Evolutionary conservation across 53 echinoderm and acorn worm genomes (phyloP).

Genomic region (Paelopatides confundens): DNA sequence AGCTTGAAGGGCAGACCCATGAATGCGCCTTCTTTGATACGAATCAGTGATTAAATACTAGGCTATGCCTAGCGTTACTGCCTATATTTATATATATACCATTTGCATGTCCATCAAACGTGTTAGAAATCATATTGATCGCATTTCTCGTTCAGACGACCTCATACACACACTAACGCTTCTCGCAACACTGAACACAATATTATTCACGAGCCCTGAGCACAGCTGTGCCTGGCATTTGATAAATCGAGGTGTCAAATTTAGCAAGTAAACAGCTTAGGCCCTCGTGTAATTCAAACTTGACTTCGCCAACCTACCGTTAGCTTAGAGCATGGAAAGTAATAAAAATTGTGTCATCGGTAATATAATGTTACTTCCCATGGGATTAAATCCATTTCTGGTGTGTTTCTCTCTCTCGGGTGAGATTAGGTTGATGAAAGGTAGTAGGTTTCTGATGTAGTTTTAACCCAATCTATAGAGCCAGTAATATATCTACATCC

Average conservation of each 20-base stretch:
- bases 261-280: slow-evolving; percentile 24
- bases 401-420: not conserved
- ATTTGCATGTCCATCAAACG: slow-evolving; percentile 29
- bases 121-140: slow-evolving; percentile 49
- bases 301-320: slow-evolving; percentile 9
- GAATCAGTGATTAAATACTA: not conserved
- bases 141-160: not conserved
- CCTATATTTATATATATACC: not conserved
- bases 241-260: slow-evolving; percentile 49
- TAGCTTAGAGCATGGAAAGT: not conserved
- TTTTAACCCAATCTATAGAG: not conserved
- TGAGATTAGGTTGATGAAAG: slow-evolving; percentile 20
- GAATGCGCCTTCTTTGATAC: not conserved
- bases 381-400: slow-evolving; percentile 32
- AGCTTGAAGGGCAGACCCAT: too few relatives aligned
- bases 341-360: slow-evolving; percentile 44
- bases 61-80: not conserved
- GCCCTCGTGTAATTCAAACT: slow-evolving; percentile 28
- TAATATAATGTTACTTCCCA: slow-evolving; percentile 32
- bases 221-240: slow-evolving; percentile 42
- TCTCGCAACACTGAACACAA: slow-evolving; percentile 34
- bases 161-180: slow-evolving; percentile 41
- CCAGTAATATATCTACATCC: not conserved
- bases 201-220: slow-evolving; percentile 11
- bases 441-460: slow-evolving; percentile 18